phyloP scores from a whole-genome alignment of 2,888 invertebrate genomes.

The Hypselothyrea guttata region DNA sequence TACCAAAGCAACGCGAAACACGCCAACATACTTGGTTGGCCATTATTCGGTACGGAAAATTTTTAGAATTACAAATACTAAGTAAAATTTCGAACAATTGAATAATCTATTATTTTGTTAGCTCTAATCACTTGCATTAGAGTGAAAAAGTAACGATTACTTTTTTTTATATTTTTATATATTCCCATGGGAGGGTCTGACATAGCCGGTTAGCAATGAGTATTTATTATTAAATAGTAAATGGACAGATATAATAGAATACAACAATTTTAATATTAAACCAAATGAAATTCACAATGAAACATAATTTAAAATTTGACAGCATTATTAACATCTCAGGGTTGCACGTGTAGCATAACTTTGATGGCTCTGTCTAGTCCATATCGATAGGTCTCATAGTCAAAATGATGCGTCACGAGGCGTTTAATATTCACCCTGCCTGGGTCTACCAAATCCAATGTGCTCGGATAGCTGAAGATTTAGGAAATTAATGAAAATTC shows the following conservation, averaged over 20 bases:
- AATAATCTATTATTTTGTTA: too few relatives aligned
- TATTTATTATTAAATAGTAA: too few relatives aligned
- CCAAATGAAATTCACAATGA: too few relatives aligned
- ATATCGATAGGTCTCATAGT: conserved; percentile 90
- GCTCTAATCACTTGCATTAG: too few relatives aligned
- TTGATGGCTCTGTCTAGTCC: conserved; percentile 90
- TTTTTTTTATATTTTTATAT: too few relatives aligned
- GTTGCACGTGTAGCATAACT: conserved; percentile 91
- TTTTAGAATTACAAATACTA: not conserved
- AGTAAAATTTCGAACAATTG: not conserved
- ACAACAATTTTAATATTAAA: too few relatives aligned
- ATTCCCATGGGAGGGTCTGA: too few relatives aligned
- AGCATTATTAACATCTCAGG: conserved; percentile 84
- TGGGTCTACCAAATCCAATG: conserved; percentile 89
- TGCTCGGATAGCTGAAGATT: conserved; percentile 87
- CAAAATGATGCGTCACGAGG: conserved; percentile 92
- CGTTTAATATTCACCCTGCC: conserved; percentile 91
- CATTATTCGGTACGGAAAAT: not conserved
- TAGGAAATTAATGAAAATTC: not conserved
- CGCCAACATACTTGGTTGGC: not conserved
- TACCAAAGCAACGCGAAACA: conserved; percentile 1
- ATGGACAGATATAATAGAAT: too few relatives aligned
- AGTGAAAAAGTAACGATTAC: too few relatives aligned
- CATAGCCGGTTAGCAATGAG: too few relatives aligned
- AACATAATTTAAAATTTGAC: conserved; percentile 60